Percentiles rank a stretch among this genome's conserved stretches.
Conservation (phyloP, 2,888 invertebrate species). For the Druceiella hillmani region DNA sequence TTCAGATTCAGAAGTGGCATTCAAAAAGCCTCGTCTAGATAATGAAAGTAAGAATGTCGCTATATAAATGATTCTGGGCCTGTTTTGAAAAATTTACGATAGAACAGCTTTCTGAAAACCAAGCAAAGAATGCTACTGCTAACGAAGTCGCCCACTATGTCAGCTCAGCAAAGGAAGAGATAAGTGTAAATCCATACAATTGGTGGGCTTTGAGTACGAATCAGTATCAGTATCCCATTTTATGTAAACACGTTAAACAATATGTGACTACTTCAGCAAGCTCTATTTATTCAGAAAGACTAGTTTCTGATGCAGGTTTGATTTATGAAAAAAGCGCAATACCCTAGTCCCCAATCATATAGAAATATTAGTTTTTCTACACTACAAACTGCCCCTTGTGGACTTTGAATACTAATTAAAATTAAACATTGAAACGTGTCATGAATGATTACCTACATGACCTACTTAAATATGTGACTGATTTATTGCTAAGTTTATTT, state of each 20-base stretch:
- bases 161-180: constrained; percentile 10
- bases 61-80: constrained; percentile 6
- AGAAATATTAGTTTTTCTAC: no score
- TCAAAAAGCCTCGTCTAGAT: no score
- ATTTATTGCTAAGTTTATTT: no score
- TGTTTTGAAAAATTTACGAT: no score
- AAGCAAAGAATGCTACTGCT: constrained; percentile 11
- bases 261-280: constrained; percentile 10
- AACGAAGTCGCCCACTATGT: constrained; percentile 10
- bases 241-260: constrained; percentile 11
- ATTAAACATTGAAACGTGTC: no score
- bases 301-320: no score
- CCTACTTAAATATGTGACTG: no score
- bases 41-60: constrained; percentile 9
- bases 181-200: constrained; percentile 7
- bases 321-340: no score
- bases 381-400: neutral
- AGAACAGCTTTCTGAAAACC: constrained; percentile 9
- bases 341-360: no score
- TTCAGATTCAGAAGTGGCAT: no score
- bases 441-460: no score
- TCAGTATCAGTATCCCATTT: no score
- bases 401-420: constrained; percentile 6
- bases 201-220: constrained; percentile 10
- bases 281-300: constrained; percentile 12